A percentile compares a stretch with the other conserved stretches of the same genome.
Evolutionary conservation across 1,140 invertebrate genomes (phyloP).

Genomic region (Drosophila pallidifrons): DNA sequence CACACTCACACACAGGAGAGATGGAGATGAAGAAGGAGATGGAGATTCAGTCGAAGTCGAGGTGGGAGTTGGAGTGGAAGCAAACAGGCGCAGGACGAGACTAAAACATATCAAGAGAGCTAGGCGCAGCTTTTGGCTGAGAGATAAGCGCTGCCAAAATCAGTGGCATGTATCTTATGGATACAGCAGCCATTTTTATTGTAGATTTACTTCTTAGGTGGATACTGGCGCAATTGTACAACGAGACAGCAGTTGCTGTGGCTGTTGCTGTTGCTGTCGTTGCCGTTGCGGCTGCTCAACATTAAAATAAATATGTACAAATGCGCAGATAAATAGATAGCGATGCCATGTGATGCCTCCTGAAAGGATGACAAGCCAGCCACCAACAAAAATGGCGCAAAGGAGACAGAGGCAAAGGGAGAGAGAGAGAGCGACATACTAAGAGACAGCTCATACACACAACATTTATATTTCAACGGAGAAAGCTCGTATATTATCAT

Average conservation of each 20-base stretch:
- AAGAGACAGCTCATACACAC: constrained; percentile 71
- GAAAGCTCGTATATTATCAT: constrained; percentile 85
- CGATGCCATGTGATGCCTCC: constrained; percentile 76
- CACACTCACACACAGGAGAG: constrained; percentile 7
- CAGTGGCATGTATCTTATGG: constrained; percentile 83
- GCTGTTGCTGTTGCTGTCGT: constrained; percentile 35
- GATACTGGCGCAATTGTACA: constrained; percentile 63
- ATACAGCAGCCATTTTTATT: constrained; percentile 83
- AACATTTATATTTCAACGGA: constrained; percentile 85
- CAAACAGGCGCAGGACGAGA: constrained; percentile 11
- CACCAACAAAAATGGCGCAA: constrained; percentile 72
- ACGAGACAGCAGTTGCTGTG: constrained; percentile 42
- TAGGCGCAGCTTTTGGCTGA: constrained; percentile 63
- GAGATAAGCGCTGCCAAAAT: constrained; percentile 82
- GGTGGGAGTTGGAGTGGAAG: not conserved
- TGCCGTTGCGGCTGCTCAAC: constrained; percentile 69
- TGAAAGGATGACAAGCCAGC: constrained; percentile 75
- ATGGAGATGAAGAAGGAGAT: not conserved
- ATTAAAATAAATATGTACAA: constrained; percentile 84
- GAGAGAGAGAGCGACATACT: constrained; percentile 22
- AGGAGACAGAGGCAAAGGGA: constrained; percentile 43
- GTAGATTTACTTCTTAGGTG: constrained; percentile 73
- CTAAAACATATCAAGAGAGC: constrained; percentile 76
- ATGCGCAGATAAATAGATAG: constrained; percentile 84
- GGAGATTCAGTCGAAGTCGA: not conserved